Evolutionary conservation across 2,888 invertebrate species (phyloP), one percentile per base, ranked within the genome.

Genomic region (Drosophila mulleri): DNA sequence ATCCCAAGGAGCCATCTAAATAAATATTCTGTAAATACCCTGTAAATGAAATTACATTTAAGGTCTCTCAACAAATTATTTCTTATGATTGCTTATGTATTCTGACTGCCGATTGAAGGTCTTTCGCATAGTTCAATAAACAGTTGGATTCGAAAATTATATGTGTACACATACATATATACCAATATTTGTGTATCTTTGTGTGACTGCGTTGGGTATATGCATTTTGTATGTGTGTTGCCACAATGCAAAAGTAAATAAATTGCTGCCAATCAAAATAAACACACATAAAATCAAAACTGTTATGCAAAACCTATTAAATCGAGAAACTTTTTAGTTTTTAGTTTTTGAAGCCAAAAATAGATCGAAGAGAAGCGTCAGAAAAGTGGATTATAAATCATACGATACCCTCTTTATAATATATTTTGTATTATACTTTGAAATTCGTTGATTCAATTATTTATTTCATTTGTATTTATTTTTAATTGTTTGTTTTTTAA

Each of bases 211-310:
- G 54, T n/a, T n/a, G 44, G 52, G 60, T 48, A 26, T 53, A 56
- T 78, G 75, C 76, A 63, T 70, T 75, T n/a, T 1, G 20, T n/a
- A 14, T 26, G n/a, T n/a, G 66, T 60, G 75, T 37, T 45, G 16
- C 52, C 70, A 45, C 65, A 65, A 71, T 70, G 66, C 75, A 69
- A 65, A 67, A 67, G 63, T 66, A 83, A 88, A 83, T 82, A 80
- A 67, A 69, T 78, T 50, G 67, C 29, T 69, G 83, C 72, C 68
- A 64, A 69, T 71, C 74, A 69, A 73, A 82, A 72, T 60, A 70
- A 29, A 71, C 54, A 72, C 47, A 29, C 18, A 26, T 4, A 32
- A 48, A 48, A 48, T 29, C 63, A 68, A 68, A 48, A 32, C 23
- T 44, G 23, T 54, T 42, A 35, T 16, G 57, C 47, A 64, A 29